phyloP scores from a whole-genome alignment of 2,113 vertebrate genomes.

The Hepsetus odoe region DNA sequence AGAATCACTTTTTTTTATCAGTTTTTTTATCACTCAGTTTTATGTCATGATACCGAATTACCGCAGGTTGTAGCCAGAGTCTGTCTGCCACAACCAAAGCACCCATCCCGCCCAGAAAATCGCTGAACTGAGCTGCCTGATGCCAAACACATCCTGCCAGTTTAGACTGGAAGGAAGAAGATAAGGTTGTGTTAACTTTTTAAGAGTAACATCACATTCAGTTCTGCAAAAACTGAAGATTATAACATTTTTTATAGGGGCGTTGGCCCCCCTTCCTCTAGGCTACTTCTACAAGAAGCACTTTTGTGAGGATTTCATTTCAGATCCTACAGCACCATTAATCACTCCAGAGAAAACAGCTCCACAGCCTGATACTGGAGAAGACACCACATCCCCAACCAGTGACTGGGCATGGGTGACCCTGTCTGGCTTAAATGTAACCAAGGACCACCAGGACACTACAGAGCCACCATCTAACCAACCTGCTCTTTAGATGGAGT shows the following conservation, averaged over 20 bases:
- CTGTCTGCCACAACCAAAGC: conserved; percentile 95
- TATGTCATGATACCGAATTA: conserved; percentile 77
- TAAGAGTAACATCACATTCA: not conserved
- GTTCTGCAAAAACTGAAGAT: not conserved
- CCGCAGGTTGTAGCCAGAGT: conserved; percentile 96
- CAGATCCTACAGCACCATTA: too few relatives aligned
- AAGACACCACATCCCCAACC: too few relatives aligned
- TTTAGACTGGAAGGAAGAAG: conserved; percentile 81
- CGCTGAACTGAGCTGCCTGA: conserved; percentile 94
- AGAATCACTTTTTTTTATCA: not conserved
- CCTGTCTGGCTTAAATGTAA: too few relatives aligned
- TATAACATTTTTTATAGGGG: too few relatives aligned
- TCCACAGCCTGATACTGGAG: too few relatives aligned
- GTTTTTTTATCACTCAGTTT: not conserved
- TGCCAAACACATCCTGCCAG: conserved; percentile 94
- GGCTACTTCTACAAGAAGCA: too few relatives aligned
- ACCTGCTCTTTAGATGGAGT: not conserved
- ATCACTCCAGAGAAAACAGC: too few relatives aligned
- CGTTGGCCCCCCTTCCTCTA: too few relatives aligned
- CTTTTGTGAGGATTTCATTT: too few relatives aligned
- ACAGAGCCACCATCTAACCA: too few relatives aligned
- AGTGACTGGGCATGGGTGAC: too few relatives aligned
- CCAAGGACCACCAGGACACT: too few relatives aligned
- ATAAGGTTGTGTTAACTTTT: not conserved
- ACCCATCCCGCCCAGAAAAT: conserved; percentile 97